A percentile compares a stretch with the other conserved stretches of the same genome.
Evolutionary conservation across 2,888 invertebrate species (phyloP).

Genomic region (Hyposoter didymator): DNA sequence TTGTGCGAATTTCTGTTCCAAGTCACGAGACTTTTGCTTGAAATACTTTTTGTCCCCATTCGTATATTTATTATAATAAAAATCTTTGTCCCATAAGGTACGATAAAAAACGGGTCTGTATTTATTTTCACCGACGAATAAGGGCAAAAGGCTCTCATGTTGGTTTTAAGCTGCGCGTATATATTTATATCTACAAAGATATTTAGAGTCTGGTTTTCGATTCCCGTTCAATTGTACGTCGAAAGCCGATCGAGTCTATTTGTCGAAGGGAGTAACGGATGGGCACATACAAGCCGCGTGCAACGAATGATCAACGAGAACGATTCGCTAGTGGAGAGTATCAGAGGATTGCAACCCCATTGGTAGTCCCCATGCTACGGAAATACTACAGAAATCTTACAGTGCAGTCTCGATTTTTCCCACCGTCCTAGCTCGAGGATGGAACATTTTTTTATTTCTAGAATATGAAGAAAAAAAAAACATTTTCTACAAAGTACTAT

Average conservation of each 20-base stretch:
- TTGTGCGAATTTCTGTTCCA: neutral
- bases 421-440: neutral
- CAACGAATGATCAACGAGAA: constrained; percentile 62
- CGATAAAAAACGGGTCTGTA: neutral
- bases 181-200: neutral
- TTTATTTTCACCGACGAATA: neutral
- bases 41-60: neutral
- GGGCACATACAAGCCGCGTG: constrained; percentile 62
- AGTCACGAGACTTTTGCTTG: neutral
- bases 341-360: constrained; percentile 30
- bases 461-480: neutral
- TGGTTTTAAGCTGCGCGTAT: constrained; percentile 14
- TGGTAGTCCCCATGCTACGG: constrained; percentile 16
- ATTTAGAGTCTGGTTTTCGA: constrained; percentile 54
- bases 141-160: constrained; percentile 13
- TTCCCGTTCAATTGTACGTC: constrained; percentile 63
- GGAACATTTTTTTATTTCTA: neutral
- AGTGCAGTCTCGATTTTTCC: neutral
- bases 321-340: constrained; percentile 22
- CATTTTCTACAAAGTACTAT: neutral
- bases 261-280: constrained; percentile 67
- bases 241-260: constrained; percentile 66
- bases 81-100: neutral
- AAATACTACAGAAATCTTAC: constrained; percentile 22
- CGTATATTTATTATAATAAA: neutral